These are phyloP conservation scores for Leptinotarsa lineolata DNA, from an alignment of 1,140 invertebrate genomes.

Conservation along the genomic window DNA sequence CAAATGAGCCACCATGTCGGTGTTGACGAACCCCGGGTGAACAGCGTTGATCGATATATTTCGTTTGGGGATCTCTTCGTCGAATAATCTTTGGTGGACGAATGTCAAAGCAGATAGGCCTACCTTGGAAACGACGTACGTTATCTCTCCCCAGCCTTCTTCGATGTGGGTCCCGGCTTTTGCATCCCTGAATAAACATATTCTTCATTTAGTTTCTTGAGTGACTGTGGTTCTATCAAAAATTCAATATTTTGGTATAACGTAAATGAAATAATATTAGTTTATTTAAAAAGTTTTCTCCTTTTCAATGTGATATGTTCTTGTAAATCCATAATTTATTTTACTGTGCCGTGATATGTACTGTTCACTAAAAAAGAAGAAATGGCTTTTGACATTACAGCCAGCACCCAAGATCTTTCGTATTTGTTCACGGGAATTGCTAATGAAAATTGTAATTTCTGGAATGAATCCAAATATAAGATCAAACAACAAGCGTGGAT, in stretches of 20 bases:
- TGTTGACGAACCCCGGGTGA: slow-evolving; percentile 56
- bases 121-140: slow-evolving; percentile 72
- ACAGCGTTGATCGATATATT: slow-evolving; percentile 69
- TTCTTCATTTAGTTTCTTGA: not conserved
- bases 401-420: too few species aligned
- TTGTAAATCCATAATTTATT: too few species aligned
- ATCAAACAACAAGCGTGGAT: not conserved
- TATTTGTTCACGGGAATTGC: too few species aligned
- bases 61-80: slow-evolving; percentile 54
- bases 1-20: slow-evolving; percentile 55
- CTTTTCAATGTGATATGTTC: too few species aligned
- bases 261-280: too few species aligned
- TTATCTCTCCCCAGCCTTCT: slow-evolving; percentile 64
- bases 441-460: not conserved
- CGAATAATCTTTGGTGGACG: slow-evolving; percentile 65
- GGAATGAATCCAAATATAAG: not conserved
- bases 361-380: too few species aligned
- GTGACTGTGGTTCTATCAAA: not conserved
- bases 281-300: too few species aligned
- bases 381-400: too few species aligned
- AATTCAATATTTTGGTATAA: too few species aligned
- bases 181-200: slow-evolving; percentile 51
- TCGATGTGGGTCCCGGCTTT: slow-evolving; percentile 59
- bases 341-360: too few species aligned
- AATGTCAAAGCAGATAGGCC: slow-evolving; percentile 64